Percentiles rank a stretch among this genome's conserved stretches.
These are phyloP conservation scores for Carcinoscorpius rotundicauda DNA, from an alignment of 1,140 invertebrate genomes.

Conservation along the genomic window DNA sequence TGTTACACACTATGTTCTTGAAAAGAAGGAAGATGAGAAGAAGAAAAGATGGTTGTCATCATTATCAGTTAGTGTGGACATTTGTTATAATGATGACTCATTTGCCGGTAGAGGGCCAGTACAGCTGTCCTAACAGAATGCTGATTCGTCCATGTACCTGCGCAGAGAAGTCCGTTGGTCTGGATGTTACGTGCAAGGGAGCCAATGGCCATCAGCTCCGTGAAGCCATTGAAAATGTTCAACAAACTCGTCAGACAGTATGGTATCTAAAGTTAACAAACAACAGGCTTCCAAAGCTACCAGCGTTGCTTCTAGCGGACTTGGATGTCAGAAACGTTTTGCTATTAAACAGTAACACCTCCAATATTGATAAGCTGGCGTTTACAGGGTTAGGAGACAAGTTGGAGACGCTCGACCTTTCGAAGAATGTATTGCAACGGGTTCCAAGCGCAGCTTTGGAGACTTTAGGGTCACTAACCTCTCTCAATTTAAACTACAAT, in stretches of 20 bases:
- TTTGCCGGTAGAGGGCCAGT: too few relatives aligned
- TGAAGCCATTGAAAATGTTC: slow-evolving; percentile 58
- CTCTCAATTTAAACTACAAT: slow-evolving; percentile 25
- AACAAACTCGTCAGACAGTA: slow-evolving; percentile 50
- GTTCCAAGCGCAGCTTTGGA: slow-evolving; percentile 24
- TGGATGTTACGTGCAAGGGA: slow-evolving; percentile 73
- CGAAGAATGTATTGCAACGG: slow-evolving; percentile 22
- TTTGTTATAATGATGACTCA: too few relatives aligned
- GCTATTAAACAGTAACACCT: slow-evolving; percentile 53
- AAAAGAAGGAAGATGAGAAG: too few relatives aligned
- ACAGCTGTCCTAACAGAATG: slow-evolving; percentile 11
- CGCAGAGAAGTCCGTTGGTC: slow-evolving; percentile 65
- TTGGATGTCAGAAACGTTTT: slow-evolving; percentile 73
- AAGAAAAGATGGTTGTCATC: too few relatives aligned
- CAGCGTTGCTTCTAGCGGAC: slow-evolving; percentile 70
- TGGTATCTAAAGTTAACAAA: slow-evolving; percentile 74
- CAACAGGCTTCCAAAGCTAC: slow-evolving; percentile 65
- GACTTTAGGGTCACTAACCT: slow-evolving; percentile 17
- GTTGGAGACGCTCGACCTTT: slow-evolving; percentile 26
- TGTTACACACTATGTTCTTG: too few relatives aligned
- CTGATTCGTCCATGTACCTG: slow-evolving; percentile 57
- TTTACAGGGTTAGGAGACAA: slow-evolving; percentile 28
- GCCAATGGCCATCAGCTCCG: slow-evolving; percentile 57
- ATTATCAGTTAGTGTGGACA: too few relatives aligned
- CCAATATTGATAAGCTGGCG: slow-evolving; percentile 17